A percentile compares a stretch with the other conserved stretches of the same genome.
phyloP scores from a whole-genome alignment of 1,140 invertebrate genomes.

The Octopus sinensis region DNA sequence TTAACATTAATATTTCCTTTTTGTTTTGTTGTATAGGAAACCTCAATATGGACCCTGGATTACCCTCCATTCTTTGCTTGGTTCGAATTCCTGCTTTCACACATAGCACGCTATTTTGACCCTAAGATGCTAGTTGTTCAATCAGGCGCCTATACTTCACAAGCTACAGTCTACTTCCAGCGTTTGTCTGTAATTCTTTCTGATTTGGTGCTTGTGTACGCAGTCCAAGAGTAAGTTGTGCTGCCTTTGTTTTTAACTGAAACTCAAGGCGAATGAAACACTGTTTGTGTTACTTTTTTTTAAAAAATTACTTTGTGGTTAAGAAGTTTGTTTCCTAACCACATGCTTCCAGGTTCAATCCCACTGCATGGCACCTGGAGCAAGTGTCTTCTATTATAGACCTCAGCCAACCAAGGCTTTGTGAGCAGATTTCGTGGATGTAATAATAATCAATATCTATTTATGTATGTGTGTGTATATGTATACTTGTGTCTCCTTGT shows the following conservation, averaged over 20 bases:
- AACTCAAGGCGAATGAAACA: no score
- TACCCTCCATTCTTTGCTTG: slow-evolving; percentile 99
- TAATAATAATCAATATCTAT: no score
- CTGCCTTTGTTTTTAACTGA: neutral
- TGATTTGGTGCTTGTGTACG: slow-evolving; percentile 81
- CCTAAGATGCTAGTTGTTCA: slow-evolving; percentile 78
- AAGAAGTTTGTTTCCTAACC: no score
- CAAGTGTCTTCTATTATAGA: no score
- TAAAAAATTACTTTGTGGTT: no score
- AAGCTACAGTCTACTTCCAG: slow-evolving; percentile 83
- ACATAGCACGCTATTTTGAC: slow-evolving; percentile 78
- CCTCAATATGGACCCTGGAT: slow-evolving; percentile 97
- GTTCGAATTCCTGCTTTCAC: slow-evolving; percentile 85
- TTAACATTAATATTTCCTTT: neutral
- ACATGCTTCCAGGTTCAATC: no score
- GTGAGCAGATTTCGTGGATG: no score
- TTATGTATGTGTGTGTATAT: no score
- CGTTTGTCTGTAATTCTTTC: slow-evolving; percentile 82
- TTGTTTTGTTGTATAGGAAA: slow-evolving; percentile 63
- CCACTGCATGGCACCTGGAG: no score
- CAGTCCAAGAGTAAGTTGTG: slow-evolving; percentile 64
- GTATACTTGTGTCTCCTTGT: no score
- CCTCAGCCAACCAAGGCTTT: no score
- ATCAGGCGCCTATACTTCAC: slow-evolving; percentile 79
- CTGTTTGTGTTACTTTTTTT: no score